Percentiles rank a stretch among this genome's conserved stretches.
Evolutionary conservation across 2,113 vertebrate species (phyloP).

Genomic region (Zeus faber): DNA sequence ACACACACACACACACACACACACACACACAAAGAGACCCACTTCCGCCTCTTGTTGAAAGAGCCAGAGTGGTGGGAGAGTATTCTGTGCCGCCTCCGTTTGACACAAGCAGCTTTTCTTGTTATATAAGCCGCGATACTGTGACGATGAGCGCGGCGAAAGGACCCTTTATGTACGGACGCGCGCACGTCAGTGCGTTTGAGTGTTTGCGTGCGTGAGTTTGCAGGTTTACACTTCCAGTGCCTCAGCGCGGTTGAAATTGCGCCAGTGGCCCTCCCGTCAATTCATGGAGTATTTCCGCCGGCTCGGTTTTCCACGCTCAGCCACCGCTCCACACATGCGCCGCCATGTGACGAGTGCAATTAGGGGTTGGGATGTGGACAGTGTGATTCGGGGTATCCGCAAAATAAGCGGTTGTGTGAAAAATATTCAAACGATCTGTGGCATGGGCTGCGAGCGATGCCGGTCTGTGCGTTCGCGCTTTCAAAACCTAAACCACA

Average conservation of each 20-base stretch:
- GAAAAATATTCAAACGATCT: not conserved
- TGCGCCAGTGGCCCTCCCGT: too few relatives aligned
- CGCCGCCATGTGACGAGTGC: not conserved
- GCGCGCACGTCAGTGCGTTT: too few relatives aligned
- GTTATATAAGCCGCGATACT: slow-evolving; percentile 58
- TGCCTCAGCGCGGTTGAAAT: too few relatives aligned
- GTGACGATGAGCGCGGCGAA: slow-evolving; percentile 44
- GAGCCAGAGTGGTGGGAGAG: slow-evolving; percentile 39
- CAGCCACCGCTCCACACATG: not conserved
- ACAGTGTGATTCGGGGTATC: slow-evolving; percentile 8
- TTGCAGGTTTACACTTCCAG: slow-evolving; percentile 14
- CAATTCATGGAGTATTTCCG: too few relatives aligned
- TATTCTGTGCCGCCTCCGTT: slow-evolving; percentile 33
- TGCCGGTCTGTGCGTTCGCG: too few relatives aligned
- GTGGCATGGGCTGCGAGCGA: too few relatives aligned
- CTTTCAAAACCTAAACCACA: too few relatives aligned
- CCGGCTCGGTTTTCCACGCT: too few relatives aligned
- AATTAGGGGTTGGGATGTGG: slow-evolving; percentile 15
- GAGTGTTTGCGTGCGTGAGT: slow-evolving; percentile 17
- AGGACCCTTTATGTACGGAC: too few relatives aligned
- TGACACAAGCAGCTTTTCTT: slow-evolving; percentile 53
- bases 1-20: slow-evolving; percentile 18
- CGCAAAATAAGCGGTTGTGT: slow-evolving; percentile 7
- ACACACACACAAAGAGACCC: slow-evolving; percentile 25
- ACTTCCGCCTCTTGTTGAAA: too few relatives aligned